These are phyloP conservation scores for Amblyopsis rosae DNA, from an alignment of 2,113 vertebrate genomes.

Conservation along the genomic window DNA sequence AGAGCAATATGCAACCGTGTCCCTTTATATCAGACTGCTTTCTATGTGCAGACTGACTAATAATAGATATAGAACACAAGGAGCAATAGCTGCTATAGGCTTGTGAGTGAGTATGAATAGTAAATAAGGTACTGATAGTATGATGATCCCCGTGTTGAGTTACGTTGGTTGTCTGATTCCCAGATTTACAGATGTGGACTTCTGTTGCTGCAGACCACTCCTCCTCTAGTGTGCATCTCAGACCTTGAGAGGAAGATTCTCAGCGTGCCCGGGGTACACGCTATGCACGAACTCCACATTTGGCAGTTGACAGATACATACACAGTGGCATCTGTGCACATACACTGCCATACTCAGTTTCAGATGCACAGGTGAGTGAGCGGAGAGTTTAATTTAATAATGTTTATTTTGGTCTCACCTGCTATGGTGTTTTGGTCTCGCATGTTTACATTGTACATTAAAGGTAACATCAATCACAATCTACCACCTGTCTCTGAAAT, in stretches of 20 bases:
- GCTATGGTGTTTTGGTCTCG: no score
- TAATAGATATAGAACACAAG: no score
- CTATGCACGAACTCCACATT: constrained; percentile 78
- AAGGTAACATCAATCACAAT: no score
- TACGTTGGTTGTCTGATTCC: constrained; percentile 16
- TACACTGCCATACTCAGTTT: constrained; percentile 62
- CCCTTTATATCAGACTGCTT: no score
- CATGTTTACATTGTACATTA: no score
- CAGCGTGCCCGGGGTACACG: constrained; percentile 65
- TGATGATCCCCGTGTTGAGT: no score
- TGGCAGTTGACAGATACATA: constrained; percentile 70
- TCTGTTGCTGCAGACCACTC: constrained; percentile 73
- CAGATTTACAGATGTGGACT: constrained; percentile 63
- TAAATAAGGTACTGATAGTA: no score
- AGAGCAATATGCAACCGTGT: no score
- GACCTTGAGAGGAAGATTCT: constrained; percentile 60
- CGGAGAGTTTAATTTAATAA: not conserved
- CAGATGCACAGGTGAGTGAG: constrained; percentile 51
- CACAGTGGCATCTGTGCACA: constrained; percentile 75
- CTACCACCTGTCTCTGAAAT: no score
- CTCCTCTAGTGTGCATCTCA: constrained; percentile 52
- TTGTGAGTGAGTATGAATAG: no score
- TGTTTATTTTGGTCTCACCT: not conserved
- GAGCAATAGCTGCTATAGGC: no score
- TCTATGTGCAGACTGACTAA: no score